Percentiles rank a stretch among this genome's conserved stretches.
phyloP scores from a whole-genome alignment of 2,113 vertebrate genomes.

The Sisor rabdophorus region DNA sequence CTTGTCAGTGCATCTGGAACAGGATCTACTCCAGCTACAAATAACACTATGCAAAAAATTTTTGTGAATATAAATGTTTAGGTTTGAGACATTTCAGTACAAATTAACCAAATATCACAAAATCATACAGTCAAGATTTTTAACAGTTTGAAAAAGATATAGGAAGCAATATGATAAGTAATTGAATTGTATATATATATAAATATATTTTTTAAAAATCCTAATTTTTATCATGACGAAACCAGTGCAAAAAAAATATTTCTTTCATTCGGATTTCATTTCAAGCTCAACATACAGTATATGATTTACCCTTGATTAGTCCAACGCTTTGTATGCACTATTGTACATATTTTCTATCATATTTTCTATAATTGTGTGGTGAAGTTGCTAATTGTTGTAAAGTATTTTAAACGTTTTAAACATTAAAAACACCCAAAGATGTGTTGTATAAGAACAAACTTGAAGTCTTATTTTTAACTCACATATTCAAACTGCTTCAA shows the following conservation, averaged over 20 bases:
- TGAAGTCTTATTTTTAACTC: constrained; percentile 74
- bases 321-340: constrained; percentile 65
- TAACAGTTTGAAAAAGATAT: background rate
- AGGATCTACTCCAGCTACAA: background rate
- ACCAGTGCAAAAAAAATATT: constrained; percentile 2
- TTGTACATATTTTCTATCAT: constrained; percentile 62
- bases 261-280: background rate
- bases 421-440: constrained; percentile 81
- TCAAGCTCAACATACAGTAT: constrained; percentile 31
- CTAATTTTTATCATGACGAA: background rate
- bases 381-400: constrained; percentile 40
- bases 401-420: constrained; percentile 39
- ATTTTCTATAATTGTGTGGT: constrained; percentile 43
- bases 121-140: background rate
- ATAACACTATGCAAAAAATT: constrained; percentile 47
- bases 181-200: background rate
- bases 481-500: constrained; percentile 46
- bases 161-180: background rate
- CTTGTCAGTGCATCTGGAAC: background rate
- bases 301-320: constrained; percentile 54
- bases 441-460: constrained; percentile 81
- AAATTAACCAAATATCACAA: background rate
- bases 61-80: constrained; percentile 3
- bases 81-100: constrained; percentile 8
- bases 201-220: background rate